phyloP scores from a whole-genome alignment of 2,113 vertebrate species.

The Alligator sinensis region DNA sequence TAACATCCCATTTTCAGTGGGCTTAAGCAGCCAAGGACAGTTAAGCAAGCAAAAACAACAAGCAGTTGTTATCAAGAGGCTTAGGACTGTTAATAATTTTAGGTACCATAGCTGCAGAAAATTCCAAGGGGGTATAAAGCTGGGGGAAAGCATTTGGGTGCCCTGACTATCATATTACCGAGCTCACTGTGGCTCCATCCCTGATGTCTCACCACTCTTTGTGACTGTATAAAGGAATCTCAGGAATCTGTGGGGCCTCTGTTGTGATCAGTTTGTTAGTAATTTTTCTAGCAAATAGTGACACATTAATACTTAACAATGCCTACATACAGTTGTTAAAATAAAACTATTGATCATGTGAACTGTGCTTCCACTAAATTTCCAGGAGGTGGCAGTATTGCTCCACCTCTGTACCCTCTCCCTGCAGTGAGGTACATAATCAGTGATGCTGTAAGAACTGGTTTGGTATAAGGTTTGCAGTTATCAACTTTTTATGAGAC shows the following conservation, averaged over 20 bases:
- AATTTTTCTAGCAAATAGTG: background rate
- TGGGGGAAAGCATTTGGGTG: background rate
- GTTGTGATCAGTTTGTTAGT: too few relatives aligned
- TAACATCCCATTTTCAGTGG: background rate
- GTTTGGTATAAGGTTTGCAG: background rate
- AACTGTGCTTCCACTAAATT: background rate
- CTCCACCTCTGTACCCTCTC: background rate
- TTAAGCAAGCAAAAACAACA: background rate
- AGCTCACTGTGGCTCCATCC: accelerated
- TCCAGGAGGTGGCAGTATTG: conserved; percentile 60
- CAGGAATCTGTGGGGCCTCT: accelerated
- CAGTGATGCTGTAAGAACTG: accelerated
- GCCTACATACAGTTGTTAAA: background rate
- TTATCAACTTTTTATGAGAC: background rate
- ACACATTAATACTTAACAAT: accelerated
- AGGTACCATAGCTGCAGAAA: accelerated
- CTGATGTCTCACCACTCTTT: background rate
- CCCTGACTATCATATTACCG: accelerated
- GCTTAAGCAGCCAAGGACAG: background rate
- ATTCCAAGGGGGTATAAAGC: background rate
- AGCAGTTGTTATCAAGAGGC: background rate
- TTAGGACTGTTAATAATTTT: background rate
- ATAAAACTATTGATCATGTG: background rate
- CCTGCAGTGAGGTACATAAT: accelerated
- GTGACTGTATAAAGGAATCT: background rate